Evolutionary conservation across 2,113 vertebrate species (phyloP).

Genomic region (Mionectes macconnelli): DNA sequence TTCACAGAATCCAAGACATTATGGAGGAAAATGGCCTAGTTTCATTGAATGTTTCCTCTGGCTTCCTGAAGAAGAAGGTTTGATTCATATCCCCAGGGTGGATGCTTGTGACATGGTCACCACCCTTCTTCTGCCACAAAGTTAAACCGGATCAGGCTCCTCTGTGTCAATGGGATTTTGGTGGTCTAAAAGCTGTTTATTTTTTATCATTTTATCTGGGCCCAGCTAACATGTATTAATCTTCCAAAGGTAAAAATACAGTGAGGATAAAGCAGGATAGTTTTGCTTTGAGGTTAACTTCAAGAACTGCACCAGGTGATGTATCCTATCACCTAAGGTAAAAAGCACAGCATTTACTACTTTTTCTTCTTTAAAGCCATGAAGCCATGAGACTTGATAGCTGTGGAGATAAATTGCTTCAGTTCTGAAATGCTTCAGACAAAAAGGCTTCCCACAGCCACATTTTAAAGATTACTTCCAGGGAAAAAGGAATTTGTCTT

Average conservation of each 20-base stretch:
- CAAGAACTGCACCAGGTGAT: not conserved
- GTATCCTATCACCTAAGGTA: not conserved
- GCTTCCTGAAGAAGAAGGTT: not conserved
- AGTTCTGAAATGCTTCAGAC: not conserved
- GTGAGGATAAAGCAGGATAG: not conserved
- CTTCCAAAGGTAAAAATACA: not conserved
- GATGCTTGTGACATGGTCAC: not conserved
- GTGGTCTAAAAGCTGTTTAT: constrained; percentile 1
- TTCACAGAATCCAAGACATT: not conserved
- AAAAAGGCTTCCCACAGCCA: not conserved
- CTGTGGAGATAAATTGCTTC: constrained; percentile 11
- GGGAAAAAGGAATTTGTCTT: not conserved
- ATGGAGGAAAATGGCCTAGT: not conserved
- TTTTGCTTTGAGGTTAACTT: constrained; percentile 25
- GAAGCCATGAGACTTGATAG: not conserved
- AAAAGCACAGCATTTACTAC: constrained; percentile 10
- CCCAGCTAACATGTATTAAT: not conserved
- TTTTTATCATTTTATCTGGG: not conserved
- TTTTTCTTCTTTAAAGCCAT: constrained; percentile 23
- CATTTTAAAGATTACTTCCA: not conserved
- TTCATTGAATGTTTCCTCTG: not conserved
- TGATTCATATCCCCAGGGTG: not conserved
- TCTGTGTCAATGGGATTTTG: not conserved
- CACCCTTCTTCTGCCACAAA: not conserved
- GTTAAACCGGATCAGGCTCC: not conserved